These are phyloP conservation scores for Leptopilina syphax DNA, from an alignment of 2,888 invertebrate species.

Conservation along the genomic window DNA sequence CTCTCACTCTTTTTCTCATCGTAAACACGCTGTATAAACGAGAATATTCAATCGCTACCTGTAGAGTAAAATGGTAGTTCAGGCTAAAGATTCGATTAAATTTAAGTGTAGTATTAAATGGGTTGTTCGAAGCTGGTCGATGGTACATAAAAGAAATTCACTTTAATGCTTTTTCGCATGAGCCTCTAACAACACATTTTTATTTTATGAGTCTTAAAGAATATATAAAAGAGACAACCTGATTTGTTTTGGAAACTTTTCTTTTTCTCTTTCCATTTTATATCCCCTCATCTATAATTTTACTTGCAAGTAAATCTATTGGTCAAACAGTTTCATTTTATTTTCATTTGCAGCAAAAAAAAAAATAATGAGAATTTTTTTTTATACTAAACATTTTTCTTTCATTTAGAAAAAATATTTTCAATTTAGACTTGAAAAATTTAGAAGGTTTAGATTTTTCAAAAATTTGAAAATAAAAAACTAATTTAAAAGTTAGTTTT, in stretches of 20 bases:
- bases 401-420: too few relatives aligned
- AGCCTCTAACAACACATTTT: slow-evolving; percentile 21
- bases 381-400: too few relatives aligned
- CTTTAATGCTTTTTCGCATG: neutral
- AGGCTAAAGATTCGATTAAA: slow-evolving; percentile 33
- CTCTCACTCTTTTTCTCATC: neutral
- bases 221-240: neutral
- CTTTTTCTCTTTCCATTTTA: neutral
- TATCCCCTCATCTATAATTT: neutral
- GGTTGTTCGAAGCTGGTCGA: slow-evolving; percentile 27
- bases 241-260: neutral
- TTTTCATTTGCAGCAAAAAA: too few relatives aligned
- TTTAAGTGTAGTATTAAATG: slow-evolving; percentile 32
- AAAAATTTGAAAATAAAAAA: too few relatives aligned
- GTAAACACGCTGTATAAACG: neutral
- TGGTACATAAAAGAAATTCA: slow-evolving; percentile 24
- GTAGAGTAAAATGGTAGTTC: neutral
- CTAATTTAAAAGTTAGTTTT: too few relatives aligned
- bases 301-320: too few relatives aligned
- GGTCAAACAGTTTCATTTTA: too few relatives aligned
- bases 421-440: too few relatives aligned
- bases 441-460: too few relatives aligned
- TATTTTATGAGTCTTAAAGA: slow-evolving; percentile 1
- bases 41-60: slow-evolving; percentile 5
- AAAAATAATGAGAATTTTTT: too few relatives aligned